A percentile compares a stretch with the other conserved stretches of the same genome.
phyloP scores from a whole-genome alignment of 2,797 vertebrate genomes.

The Falco peregrinus region DNA sequence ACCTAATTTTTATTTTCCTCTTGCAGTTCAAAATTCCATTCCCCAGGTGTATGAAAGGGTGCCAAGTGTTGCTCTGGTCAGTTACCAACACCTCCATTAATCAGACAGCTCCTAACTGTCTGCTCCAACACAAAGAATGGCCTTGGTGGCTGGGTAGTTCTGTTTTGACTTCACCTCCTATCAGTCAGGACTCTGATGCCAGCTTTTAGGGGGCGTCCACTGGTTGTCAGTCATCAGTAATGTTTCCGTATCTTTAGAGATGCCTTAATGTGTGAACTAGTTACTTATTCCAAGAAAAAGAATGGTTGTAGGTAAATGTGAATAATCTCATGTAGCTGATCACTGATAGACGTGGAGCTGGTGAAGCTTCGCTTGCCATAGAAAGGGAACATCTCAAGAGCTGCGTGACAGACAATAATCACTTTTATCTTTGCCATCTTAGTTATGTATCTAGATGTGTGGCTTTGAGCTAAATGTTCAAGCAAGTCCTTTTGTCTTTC shows the following conservation, averaged over 20 bases:
- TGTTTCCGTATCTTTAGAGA: background rate
- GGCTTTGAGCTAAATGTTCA: background rate
- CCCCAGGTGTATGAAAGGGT: background rate
- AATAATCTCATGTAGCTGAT: background rate
- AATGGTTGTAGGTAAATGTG: background rate
- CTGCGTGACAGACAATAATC: background rate
- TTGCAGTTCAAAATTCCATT: background rate
- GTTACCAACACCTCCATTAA: background rate
- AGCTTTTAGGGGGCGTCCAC: too few species aligned
- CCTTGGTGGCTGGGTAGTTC: background rate
- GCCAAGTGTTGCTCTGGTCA: background rate
- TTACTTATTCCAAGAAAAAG: background rate
- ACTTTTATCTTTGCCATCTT: background rate
- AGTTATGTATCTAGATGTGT: background rate
- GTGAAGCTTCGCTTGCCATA: background rate
- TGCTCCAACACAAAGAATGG: background rate
- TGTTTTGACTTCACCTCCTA: background rate
- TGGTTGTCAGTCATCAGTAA: background rate
- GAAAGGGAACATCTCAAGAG: background rate
- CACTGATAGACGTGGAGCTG: background rate
- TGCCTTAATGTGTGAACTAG: background rate
- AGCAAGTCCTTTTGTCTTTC: background rate
- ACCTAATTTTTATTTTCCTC: background rate
- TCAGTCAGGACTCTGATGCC: background rate
- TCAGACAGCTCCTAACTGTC: background rate